Conservation (phyloP, 2,888 invertebrate species). For the Sarcophaga carnaria region DNA sequence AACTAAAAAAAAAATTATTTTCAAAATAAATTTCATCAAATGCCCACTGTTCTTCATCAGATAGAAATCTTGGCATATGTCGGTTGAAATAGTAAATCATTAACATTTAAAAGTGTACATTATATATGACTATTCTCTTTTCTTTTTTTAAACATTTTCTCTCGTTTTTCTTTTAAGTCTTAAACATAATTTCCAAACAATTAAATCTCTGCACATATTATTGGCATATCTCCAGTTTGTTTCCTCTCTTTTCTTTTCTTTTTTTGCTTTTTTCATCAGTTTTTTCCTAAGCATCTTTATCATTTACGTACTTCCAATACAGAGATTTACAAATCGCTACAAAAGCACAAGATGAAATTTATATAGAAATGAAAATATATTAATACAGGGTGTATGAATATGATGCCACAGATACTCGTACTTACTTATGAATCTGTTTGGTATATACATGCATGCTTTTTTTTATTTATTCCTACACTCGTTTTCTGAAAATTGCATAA, state of each 20-base stretch:
- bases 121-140: slow-evolving; percentile 10
- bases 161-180: neutral
- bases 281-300: neutral
- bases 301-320: slow-evolving; percentile 37
- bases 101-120: slow-evolving; percentile 47
- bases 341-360: slow-evolving; percentile 54
- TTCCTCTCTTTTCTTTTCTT: neutral
- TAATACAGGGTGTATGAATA: slow-evolving; percentile 24
- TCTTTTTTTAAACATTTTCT: slow-evolving; percentile 8
- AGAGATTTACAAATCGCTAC: slow-evolving; percentile 58
- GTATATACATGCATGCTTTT: neutral
- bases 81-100: slow-evolving; percentile 53
- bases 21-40: neutral
- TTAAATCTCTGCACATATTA: slow-evolving; percentile 67
- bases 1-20: too few relatives aligned
- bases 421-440: neutral
- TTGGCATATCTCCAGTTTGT: slow-evolving; percentile 64
- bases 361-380: slow-evolving; percentile 42
- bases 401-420: neutral
- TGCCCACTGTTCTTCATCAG: slow-evolving; percentile 36
- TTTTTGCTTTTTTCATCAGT: neutral
- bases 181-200: slow-evolving; percentile 67
- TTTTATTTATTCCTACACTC: neutral
- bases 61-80: slow-evolving; percentile 32
- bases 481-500: slow-evolving; percentile 23